phyloP scores from a whole-genome alignment of 2,888 invertebrate species.

The Heliconius aoede region DNA sequence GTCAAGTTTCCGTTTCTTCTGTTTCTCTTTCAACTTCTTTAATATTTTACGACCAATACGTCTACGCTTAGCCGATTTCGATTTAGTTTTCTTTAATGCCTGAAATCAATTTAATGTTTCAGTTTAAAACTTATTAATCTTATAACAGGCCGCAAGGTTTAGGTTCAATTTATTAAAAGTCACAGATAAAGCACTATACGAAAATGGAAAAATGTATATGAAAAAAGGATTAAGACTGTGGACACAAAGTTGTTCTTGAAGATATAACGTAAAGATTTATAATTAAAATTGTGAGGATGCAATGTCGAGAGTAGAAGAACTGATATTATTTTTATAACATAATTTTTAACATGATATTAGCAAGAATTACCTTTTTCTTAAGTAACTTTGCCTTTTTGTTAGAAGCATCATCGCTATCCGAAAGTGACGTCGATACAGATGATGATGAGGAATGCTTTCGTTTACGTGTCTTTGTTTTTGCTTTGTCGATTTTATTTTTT shows the following conservation, averaged over 20 bases:
- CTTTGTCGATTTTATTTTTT: constrained; percentile 59
- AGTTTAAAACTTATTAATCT: background rate
- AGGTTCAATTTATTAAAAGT: too few species aligned
- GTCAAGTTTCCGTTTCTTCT: constrained; percentile 64
- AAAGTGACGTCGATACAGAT: constrained; percentile 52
- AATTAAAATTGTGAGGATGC: too few species aligned
- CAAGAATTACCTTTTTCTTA: constrained; percentile 64
- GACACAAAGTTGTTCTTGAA: too few species aligned
- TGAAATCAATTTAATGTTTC: constrained; percentile 46
- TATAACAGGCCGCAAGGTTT: too few species aligned
- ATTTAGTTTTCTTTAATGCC: constrained; percentile 64
- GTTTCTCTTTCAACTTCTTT: constrained; percentile 69
- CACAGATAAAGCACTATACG: too few species aligned
- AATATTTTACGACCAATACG: constrained; percentile 64
- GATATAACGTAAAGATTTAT: too few species aligned
- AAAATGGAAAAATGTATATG: too few species aligned
- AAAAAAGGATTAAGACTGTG: too few species aligned
- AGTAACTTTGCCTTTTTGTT: constrained; percentile 61
- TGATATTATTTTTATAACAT: too few species aligned
- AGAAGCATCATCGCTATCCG: constrained; percentile 60
- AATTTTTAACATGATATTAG: too few species aligned
- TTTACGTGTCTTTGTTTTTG: constrained; percentile 62
- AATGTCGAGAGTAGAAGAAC: too few species aligned
- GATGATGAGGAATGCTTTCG: constrained; percentile 61
- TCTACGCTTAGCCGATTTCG: constrained; percentile 61